Evolutionary conservation across 2,888 invertebrate genomes (phyloP).

Genomic region (Acleris literana): DNA sequence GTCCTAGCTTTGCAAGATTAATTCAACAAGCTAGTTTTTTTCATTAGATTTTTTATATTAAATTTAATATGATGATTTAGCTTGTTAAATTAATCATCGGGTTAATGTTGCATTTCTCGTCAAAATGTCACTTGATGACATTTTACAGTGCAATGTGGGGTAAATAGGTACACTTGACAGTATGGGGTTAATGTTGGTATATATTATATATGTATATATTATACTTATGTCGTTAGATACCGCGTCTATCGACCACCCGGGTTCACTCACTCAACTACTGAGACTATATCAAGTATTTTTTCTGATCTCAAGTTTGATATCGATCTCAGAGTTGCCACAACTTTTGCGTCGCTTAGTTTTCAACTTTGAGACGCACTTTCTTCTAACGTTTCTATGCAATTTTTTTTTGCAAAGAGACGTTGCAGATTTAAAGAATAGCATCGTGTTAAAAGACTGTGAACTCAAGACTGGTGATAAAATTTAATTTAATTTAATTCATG

Average conservation of each 20-base stretch:
- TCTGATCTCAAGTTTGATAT: not conserved
- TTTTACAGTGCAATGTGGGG: constrained; percentile 29
- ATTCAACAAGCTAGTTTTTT: constrained; percentile 18
- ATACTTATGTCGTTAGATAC: constrained; percentile 2
- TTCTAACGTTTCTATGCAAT: constrained; percentile 30
- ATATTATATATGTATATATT: constrained; percentile 23
- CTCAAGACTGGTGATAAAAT: constrained; percentile 36
- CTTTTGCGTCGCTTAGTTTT: constrained; percentile 22
- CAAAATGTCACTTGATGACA: constrained; percentile 16
- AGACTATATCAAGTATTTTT: constrained; percentile 11
- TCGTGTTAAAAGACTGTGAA: constrained; percentile 46
- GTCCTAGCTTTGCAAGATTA: constrained; percentile 20
- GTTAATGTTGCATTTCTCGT: constrained; percentile 23
- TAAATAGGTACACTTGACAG: constrained; percentile 29
- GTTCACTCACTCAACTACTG: constrained; percentile 18
- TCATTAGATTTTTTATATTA: too few relatives aligned
- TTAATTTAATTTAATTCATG: constrained; percentile 41
- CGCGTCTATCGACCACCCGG: constrained; percentile 5
- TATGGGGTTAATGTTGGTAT: constrained; percentile 35
- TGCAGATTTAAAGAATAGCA: constrained; percentile 46
- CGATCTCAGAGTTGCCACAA: constrained; percentile 23
- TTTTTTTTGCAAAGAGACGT: constrained; percentile 24
- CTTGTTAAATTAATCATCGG: constrained; percentile 27
- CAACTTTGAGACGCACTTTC: constrained; percentile 22
- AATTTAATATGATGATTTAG: too few relatives aligned